Conservation (phyloP, 1,140 invertebrate genomes). For the Campoletis sonorensis region DNA sequence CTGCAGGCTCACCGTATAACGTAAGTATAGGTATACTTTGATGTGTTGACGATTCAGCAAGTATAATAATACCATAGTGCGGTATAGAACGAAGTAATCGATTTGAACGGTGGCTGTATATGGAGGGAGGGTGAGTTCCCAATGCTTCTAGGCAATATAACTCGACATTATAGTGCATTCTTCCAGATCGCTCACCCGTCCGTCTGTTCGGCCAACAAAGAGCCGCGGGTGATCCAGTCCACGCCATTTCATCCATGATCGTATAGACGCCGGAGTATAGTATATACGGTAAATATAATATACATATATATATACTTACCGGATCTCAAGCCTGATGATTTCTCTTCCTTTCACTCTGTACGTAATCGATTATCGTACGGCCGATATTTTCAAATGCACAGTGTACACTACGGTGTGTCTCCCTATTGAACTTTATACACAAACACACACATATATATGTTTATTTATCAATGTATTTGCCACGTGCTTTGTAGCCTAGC, state of each 20-base stretch:
- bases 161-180: constrained; percentile 48
- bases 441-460: background rate
- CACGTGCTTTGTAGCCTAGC: background rate
- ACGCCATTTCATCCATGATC: constrained; percentile 28
- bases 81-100: constrained; percentile 32
- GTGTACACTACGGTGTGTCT: constrained; percentile 14
- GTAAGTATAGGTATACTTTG: background rate
- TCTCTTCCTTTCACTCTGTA: constrained; percentile 59
- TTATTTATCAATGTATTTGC: too few species aligned
- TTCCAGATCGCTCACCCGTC: constrained; percentile 47
- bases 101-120: constrained; percentile 34
- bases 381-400: constrained; percentile 33
- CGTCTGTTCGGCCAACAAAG: constrained; percentile 39
- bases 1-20: background rate
- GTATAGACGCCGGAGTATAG: background rate
- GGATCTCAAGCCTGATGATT: constrained; percentile 57
- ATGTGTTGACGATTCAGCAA: background rate
- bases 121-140: background rate
- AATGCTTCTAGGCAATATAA: constrained; percentile 42
- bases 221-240: constrained; percentile 25
- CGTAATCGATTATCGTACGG: constrained; percentile 64
- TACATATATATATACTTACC: constrained; percentile 6
- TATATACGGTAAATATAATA: background rate
- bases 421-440: background rate
- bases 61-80: constrained; percentile 6